phyloP scores from a whole-genome alignment of 2,888 invertebrate genomes.

The Tethea ocularis region DNA sequence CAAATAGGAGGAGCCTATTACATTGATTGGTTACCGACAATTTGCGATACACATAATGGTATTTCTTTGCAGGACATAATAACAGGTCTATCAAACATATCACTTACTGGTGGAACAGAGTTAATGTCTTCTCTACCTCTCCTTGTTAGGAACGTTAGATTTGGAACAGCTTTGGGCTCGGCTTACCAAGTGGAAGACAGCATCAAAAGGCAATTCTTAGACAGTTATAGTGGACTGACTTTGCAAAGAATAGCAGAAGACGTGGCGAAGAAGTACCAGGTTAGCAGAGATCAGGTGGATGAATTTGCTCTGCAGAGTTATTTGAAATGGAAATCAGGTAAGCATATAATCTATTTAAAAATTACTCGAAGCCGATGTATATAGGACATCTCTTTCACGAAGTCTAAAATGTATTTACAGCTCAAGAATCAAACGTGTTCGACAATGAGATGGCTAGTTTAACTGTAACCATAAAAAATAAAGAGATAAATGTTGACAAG shows the following conservation, averaged over 20 bases:
- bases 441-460: slow-evolving; percentile 93
- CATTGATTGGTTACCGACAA: no score
- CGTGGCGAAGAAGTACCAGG: slow-evolving; percentile 88
- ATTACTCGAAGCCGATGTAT: no score
- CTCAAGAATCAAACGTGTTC: slow-evolving; percentile 93
- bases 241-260: slow-evolving; percentile 96
- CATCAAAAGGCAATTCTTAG: slow-evolving; percentile 78
- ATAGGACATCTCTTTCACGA: not conserved
- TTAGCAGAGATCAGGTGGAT: slow-evolving; percentile 91
- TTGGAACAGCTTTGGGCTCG: slow-evolving; percentile 92
- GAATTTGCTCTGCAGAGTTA: slow-evolving; percentile 92
- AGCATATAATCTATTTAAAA: no score
- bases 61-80: slow-evolving; percentile 88
- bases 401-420: slow-evolving; percentile 68
- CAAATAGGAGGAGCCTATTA: no score
- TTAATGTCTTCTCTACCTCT: slow-evolving; percentile 97
- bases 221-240: slow-evolving; percentile 92
- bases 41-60: no score
- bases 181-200: slow-evolving; percentile 91
- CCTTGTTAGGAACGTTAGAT: slow-evolving; percentile 92
- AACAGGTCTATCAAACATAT: slow-evolving; percentile 91
- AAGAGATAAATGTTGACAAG: slow-evolving; percentile 86
- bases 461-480: slow-evolving; percentile 90
- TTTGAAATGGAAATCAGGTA: slow-evolving; percentile 92
- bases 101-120: slow-evolving; percentile 95